A percentile compares a stretch with the other conserved stretches of the same genome.
Evolutionary conservation across 2,797 vertebrate genomes (phyloP).

Genomic region (Saxicola maurus): DNA sequence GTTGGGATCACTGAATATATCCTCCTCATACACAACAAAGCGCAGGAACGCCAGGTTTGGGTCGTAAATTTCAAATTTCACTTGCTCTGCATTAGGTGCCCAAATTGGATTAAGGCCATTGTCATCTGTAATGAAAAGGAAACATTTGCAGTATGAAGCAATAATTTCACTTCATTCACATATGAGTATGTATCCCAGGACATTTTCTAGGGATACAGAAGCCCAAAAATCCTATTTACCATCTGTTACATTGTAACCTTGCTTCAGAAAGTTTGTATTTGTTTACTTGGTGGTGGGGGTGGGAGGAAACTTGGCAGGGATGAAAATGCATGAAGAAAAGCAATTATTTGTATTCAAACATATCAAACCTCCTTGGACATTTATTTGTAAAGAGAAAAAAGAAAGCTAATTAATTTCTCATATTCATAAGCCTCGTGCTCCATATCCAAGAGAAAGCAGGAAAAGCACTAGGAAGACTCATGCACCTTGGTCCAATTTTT

Average conservation of each 20-base stretch:
- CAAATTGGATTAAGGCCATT: conserved; percentile 94
- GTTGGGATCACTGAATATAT: conserved; percentile 98
- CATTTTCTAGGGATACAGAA: neutral
- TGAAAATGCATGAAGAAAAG: neutral
- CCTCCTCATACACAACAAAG: conserved; percentile 95
- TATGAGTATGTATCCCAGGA: neutral
- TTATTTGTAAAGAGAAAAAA: neutral
- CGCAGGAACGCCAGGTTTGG: conserved; percentile 90
- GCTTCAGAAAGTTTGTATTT: neutral
- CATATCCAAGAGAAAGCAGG: neutral
- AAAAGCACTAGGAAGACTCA: neutral
- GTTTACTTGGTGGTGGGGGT: neutral
- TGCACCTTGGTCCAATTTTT: neutral
- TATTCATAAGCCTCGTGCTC: neutral
- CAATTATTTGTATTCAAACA: neutral
- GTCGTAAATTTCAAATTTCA: conserved; percentile 85
- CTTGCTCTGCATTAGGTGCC: conserved; percentile 78
- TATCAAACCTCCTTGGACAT: neutral
- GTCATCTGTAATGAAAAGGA: conserved; percentile 78
- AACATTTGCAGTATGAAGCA: neutral
- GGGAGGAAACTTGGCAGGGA: neutral
- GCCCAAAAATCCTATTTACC: conserved; percentile 12
- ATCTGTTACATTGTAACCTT: neutral
- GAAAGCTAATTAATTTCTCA: neutral
- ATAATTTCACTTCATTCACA: neutral